phyloP scores from a whole-genome alignment of 1,140 invertebrate genomes.

The Nephila pilipes region DNA sequence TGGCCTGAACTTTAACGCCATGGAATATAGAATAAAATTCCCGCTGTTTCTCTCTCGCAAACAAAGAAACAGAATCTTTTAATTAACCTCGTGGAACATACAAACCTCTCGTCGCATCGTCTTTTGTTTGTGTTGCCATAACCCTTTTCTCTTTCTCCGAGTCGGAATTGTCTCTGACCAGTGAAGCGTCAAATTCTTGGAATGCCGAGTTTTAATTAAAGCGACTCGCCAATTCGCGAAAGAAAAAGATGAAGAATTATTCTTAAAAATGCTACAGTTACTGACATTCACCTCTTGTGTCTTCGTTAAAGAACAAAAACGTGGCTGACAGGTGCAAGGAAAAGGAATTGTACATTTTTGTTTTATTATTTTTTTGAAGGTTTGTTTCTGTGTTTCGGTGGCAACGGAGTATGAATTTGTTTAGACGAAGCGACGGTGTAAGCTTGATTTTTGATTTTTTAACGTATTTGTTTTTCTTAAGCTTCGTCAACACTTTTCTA shows the following conservation, averaged over 20 bases:
- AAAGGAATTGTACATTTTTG: background rate
- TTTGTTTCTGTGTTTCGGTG: background rate
- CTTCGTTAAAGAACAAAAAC: background rate
- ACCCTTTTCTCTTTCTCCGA: constrained; percentile 19
- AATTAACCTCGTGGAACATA: constrained; percentile 9
- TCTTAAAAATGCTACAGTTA: constrained; percentile 29
- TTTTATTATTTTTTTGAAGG: background rate
- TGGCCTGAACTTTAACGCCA: background rate
- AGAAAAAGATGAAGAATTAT: constrained; percentile 2
- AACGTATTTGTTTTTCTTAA: no score
- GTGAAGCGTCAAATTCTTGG: constrained; percentile 43
- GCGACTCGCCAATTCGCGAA: background rate
- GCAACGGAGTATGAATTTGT: background rate
- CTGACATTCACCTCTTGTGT: constrained; percentile 37
- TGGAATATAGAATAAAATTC: background rate
- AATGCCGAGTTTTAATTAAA: constrained; percentile 47
- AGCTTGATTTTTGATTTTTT: no score
- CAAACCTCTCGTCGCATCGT: background rate
- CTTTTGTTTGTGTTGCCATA: constrained; percentile 38
- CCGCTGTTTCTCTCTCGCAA: background rate
- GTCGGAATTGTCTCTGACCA: constrained; percentile 30
- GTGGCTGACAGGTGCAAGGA: background rate
- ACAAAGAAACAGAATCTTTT: constrained; percentile 31
- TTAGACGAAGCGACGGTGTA: background rate
- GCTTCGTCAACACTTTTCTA: no score